These are phyloP conservation scores for Theonella swinhoei DNA, from an alignment of 37 sponge, comb jelly and placozoan species.

Conservation along the genomic window DNA sequence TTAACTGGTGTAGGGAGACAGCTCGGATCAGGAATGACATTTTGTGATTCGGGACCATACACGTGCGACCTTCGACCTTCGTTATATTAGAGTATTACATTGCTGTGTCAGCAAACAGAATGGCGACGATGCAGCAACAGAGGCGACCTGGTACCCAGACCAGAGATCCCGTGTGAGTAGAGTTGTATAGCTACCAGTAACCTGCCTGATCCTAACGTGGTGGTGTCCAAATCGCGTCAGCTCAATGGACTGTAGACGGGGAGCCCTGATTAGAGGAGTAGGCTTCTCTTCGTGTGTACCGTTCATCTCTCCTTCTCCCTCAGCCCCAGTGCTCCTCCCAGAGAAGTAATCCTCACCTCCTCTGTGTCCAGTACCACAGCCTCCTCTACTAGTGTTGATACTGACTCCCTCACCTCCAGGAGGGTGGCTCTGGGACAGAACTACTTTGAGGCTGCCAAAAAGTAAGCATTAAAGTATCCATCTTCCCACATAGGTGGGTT, in stretches of 20 bases:
- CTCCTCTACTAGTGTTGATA: background rate
- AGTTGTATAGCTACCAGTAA: background rate
- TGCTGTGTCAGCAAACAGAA: background rate
- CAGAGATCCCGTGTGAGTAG: background rate
- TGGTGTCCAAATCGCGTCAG: no score
- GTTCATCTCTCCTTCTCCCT: background rate
- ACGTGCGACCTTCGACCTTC: no score
- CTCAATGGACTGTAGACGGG: background rate
- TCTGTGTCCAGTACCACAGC: background rate
- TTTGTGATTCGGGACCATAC: no score
- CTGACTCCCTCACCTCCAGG: constrained; percentile 34
- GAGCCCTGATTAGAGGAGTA: no score
- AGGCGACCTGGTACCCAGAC: background rate
- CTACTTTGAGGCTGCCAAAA: constrained; percentile 60
- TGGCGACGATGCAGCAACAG: background rate
- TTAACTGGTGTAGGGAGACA: no score
- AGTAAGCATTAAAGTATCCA: constrained; percentile 4
- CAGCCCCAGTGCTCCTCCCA: constrained; percentile 7
- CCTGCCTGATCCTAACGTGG: no score
- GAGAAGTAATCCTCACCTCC: background rate
- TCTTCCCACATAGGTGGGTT: background rate
- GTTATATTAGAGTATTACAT: background rate
- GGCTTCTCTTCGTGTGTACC: no score
- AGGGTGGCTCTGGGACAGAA: constrained; percentile 31
- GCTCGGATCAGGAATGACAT: no score